Percentiles rank a stretch among this genome's conserved stretches.
phyloP scores from a whole-genome alignment of 1,140 invertebrate genomes.

The Leptoteleia sp. region DNA sequence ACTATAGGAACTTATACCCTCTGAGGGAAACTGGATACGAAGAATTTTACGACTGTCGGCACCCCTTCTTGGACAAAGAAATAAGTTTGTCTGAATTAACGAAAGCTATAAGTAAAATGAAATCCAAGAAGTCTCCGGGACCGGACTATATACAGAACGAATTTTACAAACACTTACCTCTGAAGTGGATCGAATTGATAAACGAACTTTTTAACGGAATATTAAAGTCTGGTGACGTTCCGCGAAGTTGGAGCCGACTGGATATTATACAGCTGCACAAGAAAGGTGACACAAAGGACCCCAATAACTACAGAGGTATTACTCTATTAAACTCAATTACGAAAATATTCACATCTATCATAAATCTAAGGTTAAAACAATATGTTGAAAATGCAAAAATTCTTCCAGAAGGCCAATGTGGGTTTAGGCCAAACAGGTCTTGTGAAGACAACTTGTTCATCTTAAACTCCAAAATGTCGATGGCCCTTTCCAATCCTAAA shows the following conservation, averaged over 20 bases:
- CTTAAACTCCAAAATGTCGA: neutral
- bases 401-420: neutral
- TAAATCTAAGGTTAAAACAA: neutral
- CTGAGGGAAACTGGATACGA: too few species aligned
- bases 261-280: neutral
- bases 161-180: too few species aligned
- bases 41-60: too few species aligned
- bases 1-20: too few species aligned
- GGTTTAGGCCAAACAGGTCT: neutral
- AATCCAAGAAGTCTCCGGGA: too few species aligned
- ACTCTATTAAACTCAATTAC: neutral
- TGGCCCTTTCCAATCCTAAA: neutral
- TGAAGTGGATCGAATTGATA: too few species aligned
- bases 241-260: neutral
- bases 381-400: neutral
- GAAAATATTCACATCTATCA: too few species aligned
- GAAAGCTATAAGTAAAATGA: too few species aligned
- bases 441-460: constrained; percentile 5
- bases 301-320: constrained; percentile 3
- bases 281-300: neutral
- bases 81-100: too few species aligned
- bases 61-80: too few species aligned
- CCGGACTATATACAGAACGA: too few species aligned
- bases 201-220: neutral
- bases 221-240: neutral